phyloP scores from a whole-genome alignment of 1,140 invertebrate species.

The Geopemphigus sp. region DNA sequence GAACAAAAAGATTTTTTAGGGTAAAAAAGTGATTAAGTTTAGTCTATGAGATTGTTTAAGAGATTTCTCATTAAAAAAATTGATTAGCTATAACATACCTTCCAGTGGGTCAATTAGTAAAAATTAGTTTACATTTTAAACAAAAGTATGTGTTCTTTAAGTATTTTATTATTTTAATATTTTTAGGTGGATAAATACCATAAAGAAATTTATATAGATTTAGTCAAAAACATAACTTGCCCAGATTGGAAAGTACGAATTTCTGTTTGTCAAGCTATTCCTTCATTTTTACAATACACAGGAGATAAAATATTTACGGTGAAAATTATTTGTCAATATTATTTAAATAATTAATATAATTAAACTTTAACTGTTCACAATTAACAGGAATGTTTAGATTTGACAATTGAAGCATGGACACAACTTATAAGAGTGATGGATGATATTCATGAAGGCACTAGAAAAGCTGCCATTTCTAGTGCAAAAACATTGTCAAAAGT shows the following conservation, averaged over 20 bases:
- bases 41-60: too few species aligned
- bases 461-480: slow-evolving; percentile 74
- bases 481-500: slow-evolving; percentile 72
- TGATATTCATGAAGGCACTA: slow-evolving; percentile 87
- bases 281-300: slow-evolving; percentile 69
- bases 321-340: not conserved
- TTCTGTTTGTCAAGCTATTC: slow-evolving; percentile 82
- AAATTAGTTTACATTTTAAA: too few species aligned
- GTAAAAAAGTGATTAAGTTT: too few species aligned
- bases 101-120: too few species aligned
- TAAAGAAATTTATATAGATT: slow-evolving; percentile 79
- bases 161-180: not conserved
- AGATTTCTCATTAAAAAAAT: too few species aligned
- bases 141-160: not conserved
- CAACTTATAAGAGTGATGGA: slow-evolving; percentile 87
- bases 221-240: slow-evolving; percentile 77
- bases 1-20: too few species aligned
- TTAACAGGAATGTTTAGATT: slow-evolving; percentile 58
- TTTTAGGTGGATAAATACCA: slow-evolving; percentile 73
- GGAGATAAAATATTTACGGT: slow-evolving; percentile 50
- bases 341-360: not conserved
- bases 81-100: too few species aligned
- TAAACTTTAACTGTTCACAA: slow-evolving; percentile 50
- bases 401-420: slow-evolving; percentile 72
- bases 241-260: slow-evolving; percentile 84